Evolutionary conservation across 1,140 invertebrate species (phyloP), one percentile per base, ranked within the genome.

Genomic region (Proctacanthus coquilletti): DNA sequence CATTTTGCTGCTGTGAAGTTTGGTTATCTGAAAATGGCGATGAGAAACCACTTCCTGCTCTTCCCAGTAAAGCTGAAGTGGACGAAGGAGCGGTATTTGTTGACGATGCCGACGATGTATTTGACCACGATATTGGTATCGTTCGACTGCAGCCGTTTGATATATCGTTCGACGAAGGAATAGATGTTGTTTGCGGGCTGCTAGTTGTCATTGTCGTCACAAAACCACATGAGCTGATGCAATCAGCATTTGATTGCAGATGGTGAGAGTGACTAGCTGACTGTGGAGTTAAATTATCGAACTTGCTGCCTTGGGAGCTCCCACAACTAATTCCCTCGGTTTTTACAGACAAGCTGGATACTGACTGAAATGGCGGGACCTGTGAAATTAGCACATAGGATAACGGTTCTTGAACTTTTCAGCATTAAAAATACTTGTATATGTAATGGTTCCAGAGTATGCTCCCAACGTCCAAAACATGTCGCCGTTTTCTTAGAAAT

Each of bases 391-490:
- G n/a, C n/a, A n/a, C n/a, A n/a, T n/a, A n/a, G n/a, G n/a, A n/a
- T n/a, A n/a, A n/a, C n/a, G n/a, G n/a, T n/a, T n/a, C n/a, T n/a
- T n/a, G n/a, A n/a, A n/a, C n/a, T n/a, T n/a, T n/a, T n/a, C n/a
- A n/a, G n/a, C n/a, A n/a, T n/a, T n/a, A n/a, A n/a, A n/a, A n/a
- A n/a, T 27, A 27, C 23, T 13, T 27, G 23, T 9, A 27, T 27
- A 27, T 27, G 23, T 27, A 27, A 13, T 27, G 23, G 23, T 27
- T 27, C 23, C 8, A 27, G 23, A 13, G 23, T 27, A 27, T 27
- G 23, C 23, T 27, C 23, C 23, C 23, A 27, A 27, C 23, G 23
- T 9, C 23, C 23, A 27, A 27, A 27, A 27, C 23, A 27, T 27
- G 23, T 27, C 23, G 8, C 23, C 13, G 23, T 27, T 13, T 27